Conservation (phyloP, 2,113 vertebrate genomes). For the Oceanites oceanicus region DNA sequence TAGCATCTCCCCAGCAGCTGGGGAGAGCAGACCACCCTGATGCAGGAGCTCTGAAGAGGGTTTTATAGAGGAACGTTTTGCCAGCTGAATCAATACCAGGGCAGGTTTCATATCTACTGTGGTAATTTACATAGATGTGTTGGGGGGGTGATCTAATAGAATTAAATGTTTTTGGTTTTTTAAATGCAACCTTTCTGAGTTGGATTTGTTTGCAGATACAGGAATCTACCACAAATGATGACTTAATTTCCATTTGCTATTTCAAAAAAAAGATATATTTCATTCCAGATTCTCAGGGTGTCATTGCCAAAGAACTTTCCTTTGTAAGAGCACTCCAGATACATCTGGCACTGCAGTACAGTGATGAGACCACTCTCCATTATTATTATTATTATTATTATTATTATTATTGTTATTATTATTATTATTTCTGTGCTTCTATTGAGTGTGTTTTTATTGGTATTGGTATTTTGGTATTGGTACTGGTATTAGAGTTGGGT, state of each 20-base stretch:
- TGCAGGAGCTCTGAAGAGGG: background rate
- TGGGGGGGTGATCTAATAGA: background rate
- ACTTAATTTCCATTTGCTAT: background rate
- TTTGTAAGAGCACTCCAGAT: background rate
- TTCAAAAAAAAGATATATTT: background rate
- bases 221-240: background rate
- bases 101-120: background rate
- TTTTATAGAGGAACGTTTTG: background rate
- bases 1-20: conserved; percentile 8
- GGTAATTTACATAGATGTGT: background rate
- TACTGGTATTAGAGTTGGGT: background rate
- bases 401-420: background rate
- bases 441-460: background rate
- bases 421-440: background rate
- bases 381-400: background rate
- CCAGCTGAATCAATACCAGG: conserved; percentile 61
- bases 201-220: background rate
- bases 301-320: background rate
- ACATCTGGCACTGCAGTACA: background rate
- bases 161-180: background rate
- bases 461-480: background rate
- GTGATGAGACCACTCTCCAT: background rate
- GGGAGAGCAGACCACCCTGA: conserved; percentile 43
- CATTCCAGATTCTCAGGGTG: background rate
- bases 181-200: background rate